These are phyloP conservation scores for Phymorhynchus buccinoides DNA, from an alignment of 1,140 invertebrate genomes.

Conservation along the genomic window DNA sequence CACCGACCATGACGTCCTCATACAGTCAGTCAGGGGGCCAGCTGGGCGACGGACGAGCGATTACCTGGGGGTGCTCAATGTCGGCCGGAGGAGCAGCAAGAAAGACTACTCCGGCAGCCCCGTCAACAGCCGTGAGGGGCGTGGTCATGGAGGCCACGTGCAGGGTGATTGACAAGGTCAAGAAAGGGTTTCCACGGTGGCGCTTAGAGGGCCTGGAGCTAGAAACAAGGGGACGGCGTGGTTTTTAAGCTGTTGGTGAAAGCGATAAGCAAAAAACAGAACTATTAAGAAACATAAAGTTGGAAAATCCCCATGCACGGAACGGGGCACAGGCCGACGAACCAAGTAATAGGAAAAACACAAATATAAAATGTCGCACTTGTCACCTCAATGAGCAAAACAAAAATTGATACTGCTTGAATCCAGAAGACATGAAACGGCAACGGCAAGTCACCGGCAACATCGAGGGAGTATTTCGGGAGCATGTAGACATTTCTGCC, in stretches of 20 bases:
- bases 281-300: neutral
- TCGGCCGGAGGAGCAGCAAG: conserved; percentile 37
- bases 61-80: conserved; percentile 48
- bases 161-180: neutral
- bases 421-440: too few species aligned
- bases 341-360: neutral
- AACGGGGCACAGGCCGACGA: neutral
- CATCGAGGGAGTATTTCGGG: too few species aligned
- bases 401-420: too few species aligned
- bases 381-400: too few species aligned
- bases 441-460: too few species aligned
- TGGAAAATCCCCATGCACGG: neutral
- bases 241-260: conserved; percentile 37
- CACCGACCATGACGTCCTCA: conserved; percentile 51
- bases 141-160: conserved; percentile 37
- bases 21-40: conserved; percentile 45
- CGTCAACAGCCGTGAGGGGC: conserved; percentile 23
- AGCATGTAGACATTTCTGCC: too few species aligned
- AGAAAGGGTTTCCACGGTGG: conserved; percentile 13
- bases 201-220: conserved; percentile 27
- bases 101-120: conserved; percentile 40
- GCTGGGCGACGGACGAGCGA: neutral
- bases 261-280: neutral
- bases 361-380: neutral
- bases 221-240: conserved; percentile 39